Evolutionary conservation across 2,797 vertebrate genomes (phyloP).

Genomic region (Spea hammondii): DNA sequence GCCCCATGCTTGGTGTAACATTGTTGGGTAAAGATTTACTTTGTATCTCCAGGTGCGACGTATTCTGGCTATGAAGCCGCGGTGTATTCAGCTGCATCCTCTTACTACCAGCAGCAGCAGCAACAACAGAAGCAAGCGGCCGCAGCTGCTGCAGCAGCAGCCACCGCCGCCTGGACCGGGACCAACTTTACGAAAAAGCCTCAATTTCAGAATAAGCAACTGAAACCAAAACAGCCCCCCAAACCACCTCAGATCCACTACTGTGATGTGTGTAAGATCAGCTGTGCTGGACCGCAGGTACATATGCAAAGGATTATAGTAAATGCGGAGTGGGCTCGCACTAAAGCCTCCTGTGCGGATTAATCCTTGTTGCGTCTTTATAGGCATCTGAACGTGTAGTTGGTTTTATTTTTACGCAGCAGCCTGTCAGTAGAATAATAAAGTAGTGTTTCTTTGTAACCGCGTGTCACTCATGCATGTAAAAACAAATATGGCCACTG

Average conservation of each 20-base stretch:
- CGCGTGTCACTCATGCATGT: too few species aligned
- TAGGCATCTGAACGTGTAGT: too few species aligned
- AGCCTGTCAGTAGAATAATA: too few species aligned
- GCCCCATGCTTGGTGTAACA: too few species aligned
- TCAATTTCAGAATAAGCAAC: slow-evolving; percentile 92
- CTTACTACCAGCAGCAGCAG: slow-evolving; percentile 91
- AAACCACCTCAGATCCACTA: slow-evolving; percentile 98
- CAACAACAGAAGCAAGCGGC: slow-evolving; percentile 86
- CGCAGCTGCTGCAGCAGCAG: slow-evolving; percentile 85
- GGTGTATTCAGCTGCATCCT: slow-evolving; percentile 95
- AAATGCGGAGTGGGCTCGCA: background rate
- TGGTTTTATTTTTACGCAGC: too few species aligned
- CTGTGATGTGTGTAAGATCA: slow-evolving; percentile 98
- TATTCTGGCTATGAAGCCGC: slow-evolving; percentile 98
- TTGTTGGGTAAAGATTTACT: background rate
- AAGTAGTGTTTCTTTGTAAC: too few species aligned
- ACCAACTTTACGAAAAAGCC: slow-evolving; percentile 94
- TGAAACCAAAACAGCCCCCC: slow-evolving; percentile 92
- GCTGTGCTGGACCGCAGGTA: slow-evolving; percentile 97
- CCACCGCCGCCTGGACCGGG: slow-evolving; percentile 90
- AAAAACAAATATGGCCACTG: too few species aligned
- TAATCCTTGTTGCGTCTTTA: too few species aligned
- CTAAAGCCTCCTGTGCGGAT: background rate
- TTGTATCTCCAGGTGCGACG: slow-evolving; percentile 76
- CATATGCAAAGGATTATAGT: slow-evolving; percentile 14